phyloP scores from a whole-genome alignment of 2,797 vertebrate genomes.

The Rhynchotus rufescens region DNA sequence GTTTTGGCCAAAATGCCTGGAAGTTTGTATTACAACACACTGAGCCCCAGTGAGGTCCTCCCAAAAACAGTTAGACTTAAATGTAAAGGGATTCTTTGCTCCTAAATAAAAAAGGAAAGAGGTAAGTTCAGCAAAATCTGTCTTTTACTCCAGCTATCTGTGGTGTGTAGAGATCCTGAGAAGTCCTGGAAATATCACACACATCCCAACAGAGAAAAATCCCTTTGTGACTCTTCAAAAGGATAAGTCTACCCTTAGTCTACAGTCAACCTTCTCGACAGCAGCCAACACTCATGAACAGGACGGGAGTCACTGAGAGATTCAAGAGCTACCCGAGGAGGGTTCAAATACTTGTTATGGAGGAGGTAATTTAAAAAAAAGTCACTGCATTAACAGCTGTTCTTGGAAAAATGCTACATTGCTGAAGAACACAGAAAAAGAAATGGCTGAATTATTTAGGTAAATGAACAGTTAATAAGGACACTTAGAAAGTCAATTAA shows the following conservation, averaged over 20 bases:
- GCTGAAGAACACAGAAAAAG: background rate
- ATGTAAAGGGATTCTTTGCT: background rate
- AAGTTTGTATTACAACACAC: background rate
- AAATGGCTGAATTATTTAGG: conserved; percentile 7
- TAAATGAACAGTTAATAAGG: background rate
- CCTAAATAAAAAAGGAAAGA: background rate
- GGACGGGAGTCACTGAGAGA: background rate
- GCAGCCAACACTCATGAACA: background rate
- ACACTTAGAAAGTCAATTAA: background rate
- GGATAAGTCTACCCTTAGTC: background rate
- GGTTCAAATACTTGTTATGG: background rate
- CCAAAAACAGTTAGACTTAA: background rate
- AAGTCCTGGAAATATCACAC: background rate
- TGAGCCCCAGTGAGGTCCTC: background rate
- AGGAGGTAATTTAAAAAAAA: background rate
- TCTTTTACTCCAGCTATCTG: background rate
- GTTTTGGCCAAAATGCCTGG: background rate
- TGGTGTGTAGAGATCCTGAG: background rate
- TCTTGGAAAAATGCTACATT: background rate
- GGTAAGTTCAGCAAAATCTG: background rate
- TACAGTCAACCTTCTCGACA: background rate
- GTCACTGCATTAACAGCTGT: background rate
- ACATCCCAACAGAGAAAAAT: background rate
- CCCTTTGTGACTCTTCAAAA: background rate
- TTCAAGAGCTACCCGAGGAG: background rate